Base-by-base conservation (phyloP, 2,888 invertebrate species). In the Luperina nickerlii region DNA sequence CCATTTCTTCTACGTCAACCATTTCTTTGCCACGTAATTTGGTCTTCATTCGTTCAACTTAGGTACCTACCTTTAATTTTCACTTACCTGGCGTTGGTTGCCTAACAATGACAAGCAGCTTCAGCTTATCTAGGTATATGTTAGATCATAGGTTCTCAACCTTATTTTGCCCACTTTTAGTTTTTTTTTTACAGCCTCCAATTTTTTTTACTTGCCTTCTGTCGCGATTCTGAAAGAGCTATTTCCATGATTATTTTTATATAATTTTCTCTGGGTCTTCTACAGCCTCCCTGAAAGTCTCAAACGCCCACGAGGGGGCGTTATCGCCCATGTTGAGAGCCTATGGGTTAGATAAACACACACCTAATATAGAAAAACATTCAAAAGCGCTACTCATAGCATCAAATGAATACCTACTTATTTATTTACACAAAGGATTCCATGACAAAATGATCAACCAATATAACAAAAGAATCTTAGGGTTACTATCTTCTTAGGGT, bases 1-100 rank as follows among this genome's bases (percentile, higher is more conserved):
- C n/a, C 54, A 45, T 78, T 79, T n/a, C 24, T 78, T 45, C 32
- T 45, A 54, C 11, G n/a, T 45, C 45, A 18, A 2, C 45, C 54
- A n/a, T 69, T 68, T n/a, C 20, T 54, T 11, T 69, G 54, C 45
- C 54, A 63, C 69, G 32, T 45, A 45, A n/a, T n/a, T 60, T 32
- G 13, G 51, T 51, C 7, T 38, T 27, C 27, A 51, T 76, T 66
- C 11, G 7, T n/a, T 45, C 18, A 38, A 54, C 13, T 38, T 45
- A 45, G 11, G 45, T 45, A 42, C 38, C 0, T 38, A 42, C 7
- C 8, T 42, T 9, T 15, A n/a, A 45, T 57, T 11, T 42, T 48
- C 32, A 57, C 11, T 57, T 60, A 20, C 9, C 32, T 48, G 24
- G 20, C 3, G 24, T 51, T 24, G 9, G 24, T 51, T 24, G 9